These are phyloP conservation scores for Chrysomela aeneicollis DNA, from an alignment of 2,888 invertebrate species.

Conservation along the genomic window DNA sequence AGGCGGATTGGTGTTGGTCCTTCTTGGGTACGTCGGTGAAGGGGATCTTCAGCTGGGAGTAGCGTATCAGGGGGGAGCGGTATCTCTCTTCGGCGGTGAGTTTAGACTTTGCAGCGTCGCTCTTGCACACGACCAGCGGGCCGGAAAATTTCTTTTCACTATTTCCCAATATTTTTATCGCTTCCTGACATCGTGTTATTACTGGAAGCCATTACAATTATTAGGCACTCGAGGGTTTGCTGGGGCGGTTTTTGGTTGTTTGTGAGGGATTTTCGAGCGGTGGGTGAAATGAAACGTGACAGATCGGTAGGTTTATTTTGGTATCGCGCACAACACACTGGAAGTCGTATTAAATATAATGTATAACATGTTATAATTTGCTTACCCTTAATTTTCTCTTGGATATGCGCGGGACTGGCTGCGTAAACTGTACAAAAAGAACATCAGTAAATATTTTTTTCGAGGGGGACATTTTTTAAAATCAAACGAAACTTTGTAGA, in stretches of 20 bases:
- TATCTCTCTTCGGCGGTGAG: slow-evolving; percentile 41
- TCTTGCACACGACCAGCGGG: slow-evolving; percentile 48
- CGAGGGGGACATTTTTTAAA: no score
- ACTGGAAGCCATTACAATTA: slow-evolving; percentile 54
- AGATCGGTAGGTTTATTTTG: slow-evolving; percentile 10
- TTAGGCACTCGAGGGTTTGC: slow-evolving; percentile 21
- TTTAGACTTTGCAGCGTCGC: slow-evolving; percentile 27
- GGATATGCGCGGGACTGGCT: slow-evolving; percentile 52
- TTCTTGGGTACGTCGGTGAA: slow-evolving; percentile 42
- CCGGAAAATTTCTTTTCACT: slow-evolving; percentile 49
- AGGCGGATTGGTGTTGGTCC: slow-evolving; percentile 27
- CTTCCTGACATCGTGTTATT: slow-evolving; percentile 60
- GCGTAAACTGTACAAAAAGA: slow-evolving; percentile 50
- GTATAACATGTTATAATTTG: slow-evolving; percentile 31
- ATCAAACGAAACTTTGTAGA: slow-evolving; percentile 9
- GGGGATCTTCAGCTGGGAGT: slow-evolving; percentile 39
- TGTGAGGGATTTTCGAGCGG: background rate
- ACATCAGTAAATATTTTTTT: slow-evolving; percentile 16
- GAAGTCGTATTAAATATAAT: background rate
- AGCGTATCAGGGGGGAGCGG: slow-evolving; percentile 43
- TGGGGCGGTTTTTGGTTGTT: background rate
- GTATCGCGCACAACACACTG: background rate
- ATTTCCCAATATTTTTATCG: slow-evolving; percentile 52
- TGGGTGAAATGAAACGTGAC: slow-evolving; percentile 9
- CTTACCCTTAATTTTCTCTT: slow-evolving; percentile 61